Conservation (phyloP, 2,113 vertebrate species). For the Colius striatus region DNA sequence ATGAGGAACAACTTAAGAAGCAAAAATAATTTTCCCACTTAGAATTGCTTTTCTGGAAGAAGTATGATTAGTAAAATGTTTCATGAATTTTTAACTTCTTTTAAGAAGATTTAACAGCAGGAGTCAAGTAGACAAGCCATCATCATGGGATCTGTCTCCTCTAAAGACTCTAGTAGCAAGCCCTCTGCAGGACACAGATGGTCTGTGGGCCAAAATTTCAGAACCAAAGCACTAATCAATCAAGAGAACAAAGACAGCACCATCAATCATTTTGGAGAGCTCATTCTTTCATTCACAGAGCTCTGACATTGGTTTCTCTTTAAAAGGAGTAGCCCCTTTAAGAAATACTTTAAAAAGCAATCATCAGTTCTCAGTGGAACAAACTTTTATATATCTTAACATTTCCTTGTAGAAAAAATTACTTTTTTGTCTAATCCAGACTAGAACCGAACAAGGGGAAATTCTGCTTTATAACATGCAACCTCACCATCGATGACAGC, state of each 20-base stretch:
- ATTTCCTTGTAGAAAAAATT: neutral
- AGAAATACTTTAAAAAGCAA: neutral
- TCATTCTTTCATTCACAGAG: constrained; percentile 36
- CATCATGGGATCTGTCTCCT: neutral
- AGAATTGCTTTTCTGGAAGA: constrained; percentile 39
- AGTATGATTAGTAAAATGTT: constrained; percentile 25
- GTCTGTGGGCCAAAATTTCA: constrained; percentile 15
- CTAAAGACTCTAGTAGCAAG: neutral
- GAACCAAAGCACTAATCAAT: constrained; percentile 22
- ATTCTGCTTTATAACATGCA: neutral
- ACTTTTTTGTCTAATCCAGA: neutral
- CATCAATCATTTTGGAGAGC: constrained; percentile 31
- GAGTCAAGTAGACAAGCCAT: constrained; percentile 3
- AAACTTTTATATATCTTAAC: neutral
- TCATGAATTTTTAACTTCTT: constrained; percentile 62
- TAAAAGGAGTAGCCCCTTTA: neutral
- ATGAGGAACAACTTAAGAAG: constrained; percentile 20
- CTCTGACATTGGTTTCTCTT: neutral
- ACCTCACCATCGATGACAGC: neutral
- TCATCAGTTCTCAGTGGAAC: neutral
- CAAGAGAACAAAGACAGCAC: neutral
- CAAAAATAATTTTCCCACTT: constrained; percentile 35
- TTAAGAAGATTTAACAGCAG: constrained; percentile 41
- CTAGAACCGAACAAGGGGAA: neutral
- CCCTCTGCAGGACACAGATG: constrained; percentile 19